Evolutionary conservation across 2,797 vertebrate species (phyloP), one percentile per base, ranked within the genome.

Genomic region (Chiroxiphia lanceolata): DNA sequence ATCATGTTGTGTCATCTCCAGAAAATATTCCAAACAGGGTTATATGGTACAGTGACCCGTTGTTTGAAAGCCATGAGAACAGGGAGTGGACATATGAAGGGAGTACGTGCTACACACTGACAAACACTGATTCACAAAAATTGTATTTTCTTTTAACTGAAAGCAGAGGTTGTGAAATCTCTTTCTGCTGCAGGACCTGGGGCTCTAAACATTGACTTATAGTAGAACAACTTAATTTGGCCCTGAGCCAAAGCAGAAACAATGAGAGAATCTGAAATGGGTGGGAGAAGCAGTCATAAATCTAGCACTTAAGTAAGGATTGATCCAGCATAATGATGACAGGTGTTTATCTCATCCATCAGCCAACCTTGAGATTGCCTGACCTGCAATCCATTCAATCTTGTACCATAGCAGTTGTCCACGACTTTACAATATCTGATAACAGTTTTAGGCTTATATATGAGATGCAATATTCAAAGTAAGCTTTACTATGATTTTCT

Each of bases 231-330:
- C 77, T 71, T 94, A 61, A 93, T 80, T 80, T 94, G 91, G 64
- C 70, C 45, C 14, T 36, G 5, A 89, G 64, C 68, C 87, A 92
- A 93, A 80, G 60, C 48, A 92, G 74, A 82, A 96, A 74, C 77
- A 87, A 88, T 47, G 36, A 79, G 20, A 89, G 68, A 90, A 84
- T 80, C 91, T 89, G 83, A 87, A 90, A 77, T 65, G 63, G 36
- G 45, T 84, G 56, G 53, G 22, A 90, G 71, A 61, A 93, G 78
- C 71, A 94, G 33, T 80, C 93, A 93, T 94, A 94, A 95, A 94
- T 94, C 85, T 60, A 91, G 45, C 42, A 70, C 59, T 88, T 95
- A 94, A 93, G 50, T 69, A 79, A 82, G 63, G 70, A 93, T 59
- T 90, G 91, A 95, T 94, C 85, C 83, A 90, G 70, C 63, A 45